Evolutionary conservation across 2,797 vertebrate species (phyloP).

Genomic region (Nannoperca obscura): DNA sequence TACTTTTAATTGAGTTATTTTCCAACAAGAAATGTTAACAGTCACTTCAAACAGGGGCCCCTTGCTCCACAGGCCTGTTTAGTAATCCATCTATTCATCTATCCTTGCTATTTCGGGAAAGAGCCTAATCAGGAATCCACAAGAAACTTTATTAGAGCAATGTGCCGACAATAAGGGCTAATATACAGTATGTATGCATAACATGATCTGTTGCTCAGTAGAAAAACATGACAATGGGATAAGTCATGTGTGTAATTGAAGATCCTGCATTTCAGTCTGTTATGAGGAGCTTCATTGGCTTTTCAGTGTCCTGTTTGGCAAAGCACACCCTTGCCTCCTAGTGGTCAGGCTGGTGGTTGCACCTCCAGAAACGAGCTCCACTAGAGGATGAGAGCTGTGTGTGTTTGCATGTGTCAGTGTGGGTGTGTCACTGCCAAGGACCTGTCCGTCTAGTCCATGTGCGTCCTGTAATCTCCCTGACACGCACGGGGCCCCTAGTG

Average conservation of each 20-base stretch:
- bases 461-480: conserved; percentile 78
- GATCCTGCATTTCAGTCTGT: conserved; percentile 52
- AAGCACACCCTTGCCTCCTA: conserved; percentile 82
- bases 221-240: conserved; percentile 62
- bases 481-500: conserved; percentile 70
- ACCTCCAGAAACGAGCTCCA: neutral
- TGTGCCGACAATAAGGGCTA: conserved; percentile 44
- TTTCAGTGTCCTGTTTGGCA: conserved; percentile 32
- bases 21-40: neutral
- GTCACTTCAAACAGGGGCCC: neutral
- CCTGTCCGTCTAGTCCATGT: conserved; percentile 68
- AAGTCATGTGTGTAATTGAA: conserved; percentile 78
- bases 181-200: conserved; percentile 61
- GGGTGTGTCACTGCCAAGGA: conserved; percentile 65
- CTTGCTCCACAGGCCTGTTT: neutral
- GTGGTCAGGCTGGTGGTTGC: conserved; percentile 60
- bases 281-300: conserved; percentile 37
- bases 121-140: conserved; percentile 14
- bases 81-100: neutral
- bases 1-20: neutral
- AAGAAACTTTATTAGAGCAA: conserved; percentile 48
- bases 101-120: conserved; percentile 16
- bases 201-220: conserved; percentile 60
- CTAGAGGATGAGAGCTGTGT: conserved; percentile 35
- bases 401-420: conserved; percentile 61